These are phyloP conservation scores for Drosophila kepulauana DNA, from an alignment of 1,140 invertebrate species.

Conservation along the genomic window DNA sequence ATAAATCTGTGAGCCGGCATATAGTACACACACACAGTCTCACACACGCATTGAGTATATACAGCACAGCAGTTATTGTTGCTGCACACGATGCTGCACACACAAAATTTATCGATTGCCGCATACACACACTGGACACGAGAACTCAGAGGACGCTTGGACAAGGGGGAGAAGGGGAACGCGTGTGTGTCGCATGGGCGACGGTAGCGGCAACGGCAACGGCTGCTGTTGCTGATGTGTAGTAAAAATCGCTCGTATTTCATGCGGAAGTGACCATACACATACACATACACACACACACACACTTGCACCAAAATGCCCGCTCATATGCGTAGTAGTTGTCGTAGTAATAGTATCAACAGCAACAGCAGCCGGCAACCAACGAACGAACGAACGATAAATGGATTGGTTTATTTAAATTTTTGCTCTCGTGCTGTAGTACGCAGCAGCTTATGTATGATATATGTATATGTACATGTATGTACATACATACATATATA, in stretches of 20 bases:
- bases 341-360: constrained; percentile 40
- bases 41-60: constrained; percentile 6
- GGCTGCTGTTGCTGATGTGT: constrained; percentile 72
- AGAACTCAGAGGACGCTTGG: not conserved
- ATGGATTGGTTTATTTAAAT: constrained; percentile 79
- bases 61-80: constrained; percentile 14
- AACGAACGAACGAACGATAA: constrained; percentile 42
- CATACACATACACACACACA: constrained; percentile 19
- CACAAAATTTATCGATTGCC: constrained; percentile 76
- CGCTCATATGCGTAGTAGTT: constrained; percentile 63
- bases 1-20: constrained; percentile 81
- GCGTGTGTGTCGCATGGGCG: constrained; percentile 38
- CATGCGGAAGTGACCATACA: constrained; percentile 78
- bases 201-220: constrained; percentile 23
- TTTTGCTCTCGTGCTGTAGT: constrained; percentile 52
- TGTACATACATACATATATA: not conserved
- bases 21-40: constrained; percentile 24
- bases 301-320: constrained; percentile 45
- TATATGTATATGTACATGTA: constrained; percentile 1
- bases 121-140: constrained; percentile 58
- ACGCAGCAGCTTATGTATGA: constrained; percentile 21
- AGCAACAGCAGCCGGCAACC: constrained; percentile 65
- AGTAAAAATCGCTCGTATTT: constrained; percentile 81
- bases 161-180: not conserved
- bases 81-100: constrained; percentile 47